Conservation (phyloP, 2,113 vertebrate species). For the Cebidichthys violaceus region DNA sequence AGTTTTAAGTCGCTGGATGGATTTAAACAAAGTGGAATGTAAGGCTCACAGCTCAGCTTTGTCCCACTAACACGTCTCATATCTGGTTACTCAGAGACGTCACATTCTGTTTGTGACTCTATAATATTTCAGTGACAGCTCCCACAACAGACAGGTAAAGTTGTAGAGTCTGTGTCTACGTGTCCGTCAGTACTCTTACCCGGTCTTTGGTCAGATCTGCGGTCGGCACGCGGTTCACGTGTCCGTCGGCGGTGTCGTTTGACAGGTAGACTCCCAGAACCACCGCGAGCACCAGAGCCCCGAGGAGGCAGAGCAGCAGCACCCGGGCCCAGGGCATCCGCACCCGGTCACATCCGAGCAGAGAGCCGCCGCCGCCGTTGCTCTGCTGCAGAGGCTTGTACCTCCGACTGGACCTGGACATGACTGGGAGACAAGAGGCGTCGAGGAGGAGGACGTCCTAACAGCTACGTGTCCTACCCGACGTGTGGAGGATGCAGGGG, state of each 20-base stretch:
- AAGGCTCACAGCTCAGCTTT: not conserved
- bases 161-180: not conserved
- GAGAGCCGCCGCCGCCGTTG: conserved; percentile 23
- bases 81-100: conserved; percentile 1
- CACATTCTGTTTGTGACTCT: not conserved
- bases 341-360: conserved; percentile 67
- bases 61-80: not conserved
- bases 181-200: conserved; percentile 60
- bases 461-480: conserved; percentile 68
- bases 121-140: not conserved
- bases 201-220: conserved; percentile 75
- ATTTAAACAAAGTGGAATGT: not conserved
- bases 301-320: conserved; percentile 78
- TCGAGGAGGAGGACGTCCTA: not conserved
- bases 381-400: conserved; percentile 70
- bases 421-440: conserved; percentile 31
- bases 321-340: conserved; percentile 71
- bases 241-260: conserved; percentile 53
- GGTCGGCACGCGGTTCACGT: conserved; percentile 25
- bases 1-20: not conserved
- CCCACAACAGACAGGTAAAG: not conserved
- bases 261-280: conserved; percentile 79
- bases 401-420: conserved; percentile 79
- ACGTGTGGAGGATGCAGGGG: conserved; percentile 4
- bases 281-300: conserved; percentile 74